Evolutionary conservation across 2,888 invertebrate species (phyloP), one percentile per base, ranked within the genome.

Genomic region (Ichneumoninae sp.): DNA sequence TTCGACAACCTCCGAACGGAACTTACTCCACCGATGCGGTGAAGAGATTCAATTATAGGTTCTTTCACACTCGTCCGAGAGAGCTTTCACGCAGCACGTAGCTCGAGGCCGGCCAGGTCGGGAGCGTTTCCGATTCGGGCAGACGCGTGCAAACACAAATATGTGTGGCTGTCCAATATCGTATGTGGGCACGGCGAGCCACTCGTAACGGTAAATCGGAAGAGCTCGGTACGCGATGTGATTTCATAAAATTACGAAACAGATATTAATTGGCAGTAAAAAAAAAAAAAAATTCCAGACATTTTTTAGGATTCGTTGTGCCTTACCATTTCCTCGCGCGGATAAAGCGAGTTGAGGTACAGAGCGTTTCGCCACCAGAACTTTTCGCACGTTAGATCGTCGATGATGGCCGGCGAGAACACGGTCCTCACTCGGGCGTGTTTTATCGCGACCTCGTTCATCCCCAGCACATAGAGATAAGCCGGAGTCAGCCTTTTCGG

Each of bases 301-400:
- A 40, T 13, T 47, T 47, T 16, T 13, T 44, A 44, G 4, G 4
- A 47, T 47, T 47, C 16, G 16, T 16, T 3, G 4, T 16, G 50
- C 22, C 94, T 93, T 88, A 96, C 96, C 95, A 96, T 95, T 90
- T 96, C 95, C 1, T 94, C 93, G 10, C 93, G 91, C 0, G 96
- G 95, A 88, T 95, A 96, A 47, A 95, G 94, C 0, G 95, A 96
- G 87, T 95, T 95, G 68, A 96, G 91, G 88, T 96, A 96, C 0
- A 96, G 93, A 16, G 95, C 93, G 90, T 96, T 96, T 83, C 95
- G 94, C 96, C 96, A 96, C 95, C 96, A 96, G 91, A 95, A 94
- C 50, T 92, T 89, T 82, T 95, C 94, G 90, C 96, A 96, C 88
- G 94, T 95, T 78, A 91, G 87, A 83, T 95, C 94, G 91, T 96